Base-by-base conservation (phyloP, 2,797 vertebrate species). In the Poecilia velifera region DNA sequence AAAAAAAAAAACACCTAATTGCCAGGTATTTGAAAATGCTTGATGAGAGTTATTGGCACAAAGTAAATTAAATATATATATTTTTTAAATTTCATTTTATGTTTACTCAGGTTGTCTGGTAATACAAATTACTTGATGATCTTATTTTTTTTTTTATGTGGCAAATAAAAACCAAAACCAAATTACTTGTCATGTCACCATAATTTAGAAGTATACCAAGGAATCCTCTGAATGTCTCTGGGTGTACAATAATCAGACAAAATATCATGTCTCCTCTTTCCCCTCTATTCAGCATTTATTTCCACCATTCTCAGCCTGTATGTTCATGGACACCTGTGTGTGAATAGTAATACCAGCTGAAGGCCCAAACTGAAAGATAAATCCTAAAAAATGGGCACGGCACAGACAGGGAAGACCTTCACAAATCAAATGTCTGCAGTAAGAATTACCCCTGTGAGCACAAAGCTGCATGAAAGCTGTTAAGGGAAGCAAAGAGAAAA, bases 391-490 rank as follows among this genome's bases (percentile, higher is more conserved):
- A 82, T 25, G 57, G 73, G 72, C 47, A 46, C 18, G 3, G 13
- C 28, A 34, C 51, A 82, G 72, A 79, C 39, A 75, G 70, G 51
- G 28, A 64, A 84, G 51, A 74, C 46, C 83, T 82, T 79, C 75
- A 41, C 81, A 84, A 82, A 77, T 89, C 77, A 82, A 80, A 64
- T 86, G 85, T 88, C 84, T 86, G 73, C 72, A 70, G 84, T 82
- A 71, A 71, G 80, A 79, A 84, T 90, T 64, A 77, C 3, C 73
- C 75, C 36, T 75, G 72, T 55, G 82, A 90, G 81, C 82, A 82
- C 84, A 86, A 83, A 89, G 41, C 89, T 85, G 76, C 86, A 88
- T 74, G 83, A 84, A 31, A 53, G 53, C 87, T 87, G 87, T 83
- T 87, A 76, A 86, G 87, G 72, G 84, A 84, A 66, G 25, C n/a